Evolutionary conservation across 1,140 invertebrate genomes (phyloP).

Genomic region (Helicoverpa zea): DNA sequence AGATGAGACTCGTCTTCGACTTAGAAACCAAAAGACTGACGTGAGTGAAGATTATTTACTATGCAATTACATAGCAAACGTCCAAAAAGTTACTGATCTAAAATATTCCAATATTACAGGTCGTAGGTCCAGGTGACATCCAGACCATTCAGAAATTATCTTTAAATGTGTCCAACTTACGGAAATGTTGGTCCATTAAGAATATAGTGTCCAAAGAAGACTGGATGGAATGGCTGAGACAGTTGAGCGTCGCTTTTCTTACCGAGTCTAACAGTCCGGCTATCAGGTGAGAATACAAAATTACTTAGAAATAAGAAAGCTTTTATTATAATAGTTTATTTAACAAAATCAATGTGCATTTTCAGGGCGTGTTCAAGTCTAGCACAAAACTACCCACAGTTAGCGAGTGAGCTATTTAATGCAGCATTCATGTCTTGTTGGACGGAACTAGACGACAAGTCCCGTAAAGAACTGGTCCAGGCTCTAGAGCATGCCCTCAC

Average conservation of each 20-base stretch:
- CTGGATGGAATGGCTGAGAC: conserved; percentile 98
- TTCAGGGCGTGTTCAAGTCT: conserved; percentile 94
- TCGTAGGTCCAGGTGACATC: conserved; percentile 88
- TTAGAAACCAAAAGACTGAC: conserved; percentile 81
- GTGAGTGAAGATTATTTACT: conserved; percentile 65
- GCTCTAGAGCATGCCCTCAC: conserved; percentile 95
- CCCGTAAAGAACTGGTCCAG: conserved; percentile 95
- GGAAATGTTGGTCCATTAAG: conserved; percentile 94
- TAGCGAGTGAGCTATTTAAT: conserved; percentile 98
- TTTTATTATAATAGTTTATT: background rate
- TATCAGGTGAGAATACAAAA: conserved; percentile 84
- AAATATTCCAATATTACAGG: conserved; percentile 59
- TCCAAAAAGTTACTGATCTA: no score
- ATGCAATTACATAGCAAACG: background rate
- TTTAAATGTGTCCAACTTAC: conserved; percentile 93
- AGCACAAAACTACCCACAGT: conserved; percentile 97
- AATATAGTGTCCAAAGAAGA: conserved; percentile 97
- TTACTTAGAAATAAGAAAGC: background rate
- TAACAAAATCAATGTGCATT: conserved; percentile 40
- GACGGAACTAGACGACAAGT: conserved; percentile 95
- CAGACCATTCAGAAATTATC: conserved; percentile 91
- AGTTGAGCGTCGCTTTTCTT: conserved; percentile 95
- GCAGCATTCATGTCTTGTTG: conserved; percentile 99
- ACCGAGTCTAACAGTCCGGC: conserved; percentile 98
- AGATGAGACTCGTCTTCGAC: conserved; percentile 81